phyloP scores from a whole-genome alignment of 2,797 vertebrate species.

The Acanthis flammea region DNA sequence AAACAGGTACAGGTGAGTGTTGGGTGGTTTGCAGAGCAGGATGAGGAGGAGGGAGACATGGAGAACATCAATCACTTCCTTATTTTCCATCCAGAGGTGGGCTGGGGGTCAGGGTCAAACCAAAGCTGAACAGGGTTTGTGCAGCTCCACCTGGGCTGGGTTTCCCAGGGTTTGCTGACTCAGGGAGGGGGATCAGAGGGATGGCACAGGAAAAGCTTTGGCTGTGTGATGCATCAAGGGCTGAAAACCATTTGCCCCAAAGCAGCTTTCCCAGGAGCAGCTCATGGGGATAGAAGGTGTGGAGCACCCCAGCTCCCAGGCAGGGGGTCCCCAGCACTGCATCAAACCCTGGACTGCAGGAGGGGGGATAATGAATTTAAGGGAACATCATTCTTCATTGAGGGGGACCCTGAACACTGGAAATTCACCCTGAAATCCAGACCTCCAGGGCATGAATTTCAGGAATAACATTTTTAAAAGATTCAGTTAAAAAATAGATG shows the following conservation, averaged over 20 bases:
- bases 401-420: background rate
- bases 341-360: background rate
- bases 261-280: background rate
- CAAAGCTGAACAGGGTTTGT: background rate
- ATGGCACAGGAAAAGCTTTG: rapidly evolving
- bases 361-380: background rate
- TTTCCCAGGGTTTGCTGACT: background rate
- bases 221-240: background rate
- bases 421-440: background rate
- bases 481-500: background rate
- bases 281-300: rapidly evolving
- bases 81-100: background rate
- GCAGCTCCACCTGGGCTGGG: background rate
- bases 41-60: background rate
- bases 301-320: background rate
- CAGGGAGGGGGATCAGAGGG: rapidly evolving
- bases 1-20: background rate
- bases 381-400: background rate
- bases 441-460: background rate
- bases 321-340: background rate
- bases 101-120: rapidly evolving
- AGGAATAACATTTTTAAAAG: background rate
- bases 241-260: background rate
- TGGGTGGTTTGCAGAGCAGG: background rate
- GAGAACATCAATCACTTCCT: background rate